These are phyloP conservation scores for Eremophila alpestris DNA, from an alignment of 2,797 vertebrate species.

Conservation along the genomic window DNA sequence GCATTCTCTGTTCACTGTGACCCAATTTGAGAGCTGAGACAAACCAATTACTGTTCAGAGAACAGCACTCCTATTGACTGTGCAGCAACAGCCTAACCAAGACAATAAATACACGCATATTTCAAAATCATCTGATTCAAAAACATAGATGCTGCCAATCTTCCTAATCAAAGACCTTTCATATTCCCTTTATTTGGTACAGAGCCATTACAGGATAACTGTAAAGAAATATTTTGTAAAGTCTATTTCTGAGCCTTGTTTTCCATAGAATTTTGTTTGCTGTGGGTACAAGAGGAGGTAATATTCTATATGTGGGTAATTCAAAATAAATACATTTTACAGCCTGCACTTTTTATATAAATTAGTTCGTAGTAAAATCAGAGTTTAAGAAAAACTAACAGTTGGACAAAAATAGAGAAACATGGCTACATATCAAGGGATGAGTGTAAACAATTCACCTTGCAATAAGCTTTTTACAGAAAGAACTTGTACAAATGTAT, in stretches of 20 bases:
- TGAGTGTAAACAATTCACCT: neutral
- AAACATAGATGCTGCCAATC: neutral
- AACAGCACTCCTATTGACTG: conserved; percentile 1
- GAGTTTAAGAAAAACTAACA: neutral
- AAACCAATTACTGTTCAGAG: conserved; percentile 3
- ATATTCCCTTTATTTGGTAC: neutral
- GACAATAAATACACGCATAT: conserved; percentile 9
- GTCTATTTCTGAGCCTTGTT: neutral
- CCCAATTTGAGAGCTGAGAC: conserved; percentile 15
- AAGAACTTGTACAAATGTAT: neutral
- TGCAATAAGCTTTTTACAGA: neutral
- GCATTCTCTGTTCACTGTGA: neutral
- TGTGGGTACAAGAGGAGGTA: neutral
- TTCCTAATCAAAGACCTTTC: neutral
- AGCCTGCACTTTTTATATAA: neutral
- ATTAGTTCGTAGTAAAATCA: neutral
- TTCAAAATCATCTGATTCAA: conserved; percentile 17
- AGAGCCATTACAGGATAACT: neutral
- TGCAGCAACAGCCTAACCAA: conserved; percentile 10
- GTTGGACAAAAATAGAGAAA: neutral
- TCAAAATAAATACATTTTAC: neutral
- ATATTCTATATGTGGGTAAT: neutral
- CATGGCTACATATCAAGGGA: neutral
- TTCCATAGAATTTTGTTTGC: neutral
- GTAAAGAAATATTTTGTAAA: neutral